Percentiles rank a stretch among this genome's conserved stretches.
These are phyloP conservation scores for Plecturocebus donacophilus DNA, from an alignment of 2,113 vertebrate genomes.

Conservation along the genomic window DNA sequence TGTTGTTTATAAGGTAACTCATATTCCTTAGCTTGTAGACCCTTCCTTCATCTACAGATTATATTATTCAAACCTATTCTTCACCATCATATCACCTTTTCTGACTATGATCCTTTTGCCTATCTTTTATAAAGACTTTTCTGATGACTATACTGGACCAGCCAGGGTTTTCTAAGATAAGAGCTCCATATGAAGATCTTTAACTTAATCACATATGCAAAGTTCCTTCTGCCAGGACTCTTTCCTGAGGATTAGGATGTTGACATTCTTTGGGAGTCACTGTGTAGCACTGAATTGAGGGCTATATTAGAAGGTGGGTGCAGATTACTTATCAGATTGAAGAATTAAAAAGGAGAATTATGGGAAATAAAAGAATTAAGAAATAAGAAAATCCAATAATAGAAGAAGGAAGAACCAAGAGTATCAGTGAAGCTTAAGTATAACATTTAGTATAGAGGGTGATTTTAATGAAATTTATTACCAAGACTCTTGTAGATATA, in stretches of 20 bases:
- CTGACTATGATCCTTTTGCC: background rate
- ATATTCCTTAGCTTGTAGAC: rapidly evolving
- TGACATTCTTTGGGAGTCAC: background rate
- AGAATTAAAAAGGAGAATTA: background rate
- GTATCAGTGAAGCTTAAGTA: background rate
- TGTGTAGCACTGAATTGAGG: background rate
- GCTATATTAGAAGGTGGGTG: background rate
- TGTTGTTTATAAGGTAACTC: background rate
- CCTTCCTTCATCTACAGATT: background rate
- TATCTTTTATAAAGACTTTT: background rate
- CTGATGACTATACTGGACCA: background rate
- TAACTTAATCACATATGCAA: background rate
- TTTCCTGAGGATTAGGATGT: background rate
- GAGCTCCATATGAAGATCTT: background rate
- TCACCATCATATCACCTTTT: background rate
- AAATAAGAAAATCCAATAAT: background rate
- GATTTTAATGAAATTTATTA: background rate
- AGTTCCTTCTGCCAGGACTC: background rate
- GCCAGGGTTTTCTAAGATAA: background rate
- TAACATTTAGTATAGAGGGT: background rate
- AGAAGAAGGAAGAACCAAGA: background rate
- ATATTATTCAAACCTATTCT: background rate
- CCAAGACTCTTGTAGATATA: background rate
- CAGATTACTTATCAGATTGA: background rate
- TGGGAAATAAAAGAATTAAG: background rate